Evolutionary conservation across 2,888 invertebrate species (phyloP).

Genomic region (Eupithecia subumbrata): DNA sequence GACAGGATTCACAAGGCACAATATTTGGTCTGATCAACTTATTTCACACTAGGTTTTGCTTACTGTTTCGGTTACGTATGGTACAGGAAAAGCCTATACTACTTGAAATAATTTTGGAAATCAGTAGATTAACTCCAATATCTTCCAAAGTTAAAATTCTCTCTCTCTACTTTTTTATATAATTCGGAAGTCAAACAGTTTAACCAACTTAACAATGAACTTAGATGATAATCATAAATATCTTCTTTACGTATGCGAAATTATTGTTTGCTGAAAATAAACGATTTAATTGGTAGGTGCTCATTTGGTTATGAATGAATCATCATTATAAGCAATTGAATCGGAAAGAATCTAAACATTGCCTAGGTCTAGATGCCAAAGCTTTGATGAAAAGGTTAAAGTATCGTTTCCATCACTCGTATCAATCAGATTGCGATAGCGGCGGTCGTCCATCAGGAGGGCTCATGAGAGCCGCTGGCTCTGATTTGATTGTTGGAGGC

Average conservation of each 20-base stretch:
- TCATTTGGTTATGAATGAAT: too few relatives aligned
- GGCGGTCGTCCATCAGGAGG: conserved; percentile 1
- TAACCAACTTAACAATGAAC: too few relatives aligned
- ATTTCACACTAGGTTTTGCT: neutral
- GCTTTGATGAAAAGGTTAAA: neutral
- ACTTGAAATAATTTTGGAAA: neutral
- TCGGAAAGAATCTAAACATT: neutral
- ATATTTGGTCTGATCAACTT: neutral
- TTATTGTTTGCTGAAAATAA: too few relatives aligned
- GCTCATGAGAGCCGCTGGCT: too few relatives aligned
- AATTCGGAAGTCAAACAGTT: too few relatives aligned
- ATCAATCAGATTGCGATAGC: conserved; percentile 3
- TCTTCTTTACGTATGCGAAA: too few relatives aligned
- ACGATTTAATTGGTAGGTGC: too few relatives aligned
- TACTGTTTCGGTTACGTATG: neutral
- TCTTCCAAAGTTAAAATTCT: too few relatives aligned
- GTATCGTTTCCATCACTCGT: neutral
- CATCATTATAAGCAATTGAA: too few relatives aligned
- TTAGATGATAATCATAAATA: too few relatives aligned
- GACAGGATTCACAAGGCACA: too few relatives aligned
- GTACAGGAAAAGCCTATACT: neutral
- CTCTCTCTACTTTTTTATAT: too few relatives aligned
- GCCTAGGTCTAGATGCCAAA: neutral
- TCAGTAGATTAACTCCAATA: neutral
- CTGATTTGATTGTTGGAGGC: neutral